Evolutionary conservation across 2,113 vertebrate species (phyloP).

Genomic region (Micronycteris hirsuta): DNA sequence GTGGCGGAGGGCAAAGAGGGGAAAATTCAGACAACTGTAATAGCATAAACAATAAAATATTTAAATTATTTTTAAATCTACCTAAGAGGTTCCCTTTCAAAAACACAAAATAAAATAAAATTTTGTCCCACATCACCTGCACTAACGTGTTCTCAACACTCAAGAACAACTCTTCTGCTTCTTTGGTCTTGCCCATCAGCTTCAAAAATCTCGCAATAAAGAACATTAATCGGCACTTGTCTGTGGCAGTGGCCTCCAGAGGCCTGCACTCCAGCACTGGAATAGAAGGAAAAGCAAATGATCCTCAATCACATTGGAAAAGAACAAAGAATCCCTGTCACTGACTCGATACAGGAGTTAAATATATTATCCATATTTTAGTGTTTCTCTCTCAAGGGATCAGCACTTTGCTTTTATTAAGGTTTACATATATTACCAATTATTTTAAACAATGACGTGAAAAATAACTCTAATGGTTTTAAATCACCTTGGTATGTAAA

Average conservation of each 20-base stretch:
- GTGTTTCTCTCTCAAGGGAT: background rate
- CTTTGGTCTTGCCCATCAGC: constrained; percentile 52
- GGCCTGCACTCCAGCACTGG: constrained; percentile 27
- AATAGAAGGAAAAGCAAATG: background rate
- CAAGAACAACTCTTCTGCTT: constrained; percentile 51
- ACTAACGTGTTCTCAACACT: constrained; percentile 32
- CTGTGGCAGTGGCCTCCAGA: background rate
- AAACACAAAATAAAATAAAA: background rate
- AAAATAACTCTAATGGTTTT: background rate
- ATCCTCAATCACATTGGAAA: background rate
- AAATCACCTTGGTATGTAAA: background rate
- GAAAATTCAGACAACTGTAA: too few relatives aligned
- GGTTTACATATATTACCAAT: background rate
- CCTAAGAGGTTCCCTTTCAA: too few relatives aligned
- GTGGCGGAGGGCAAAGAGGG: too few relatives aligned
- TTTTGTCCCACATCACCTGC: constrained; percentile 27
- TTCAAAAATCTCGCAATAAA: constrained; percentile 68
- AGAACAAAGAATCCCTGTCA: too few relatives aligned
- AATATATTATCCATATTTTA: background rate
- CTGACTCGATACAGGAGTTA: background rate
- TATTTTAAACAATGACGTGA: background rate
- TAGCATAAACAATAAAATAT: too few relatives aligned
- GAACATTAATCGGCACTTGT: constrained; percentile 31
- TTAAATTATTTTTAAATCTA: too few relatives aligned
- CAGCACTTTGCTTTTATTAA: background rate